Evolutionary conservation across 2,797 vertebrate genomes (phyloP).

Genomic region (Ptychobarbus kaznakovi): DNA sequence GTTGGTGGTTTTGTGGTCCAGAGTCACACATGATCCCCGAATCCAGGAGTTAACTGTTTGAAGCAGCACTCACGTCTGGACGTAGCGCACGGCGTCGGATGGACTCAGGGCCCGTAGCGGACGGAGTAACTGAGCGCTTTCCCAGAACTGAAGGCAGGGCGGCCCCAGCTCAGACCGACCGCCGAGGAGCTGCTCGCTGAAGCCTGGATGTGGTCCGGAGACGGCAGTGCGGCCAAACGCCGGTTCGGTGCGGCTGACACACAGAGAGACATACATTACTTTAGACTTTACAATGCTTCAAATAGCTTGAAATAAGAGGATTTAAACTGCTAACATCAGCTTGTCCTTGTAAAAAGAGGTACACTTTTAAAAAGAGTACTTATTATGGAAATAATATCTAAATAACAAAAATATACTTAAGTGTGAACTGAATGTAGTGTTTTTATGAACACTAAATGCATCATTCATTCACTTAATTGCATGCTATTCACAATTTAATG

Average conservation of each 20-base stretch:
- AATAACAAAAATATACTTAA: too few relatives aligned
- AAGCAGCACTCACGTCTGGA: slow-evolving; percentile 86
- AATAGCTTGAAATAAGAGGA: neutral
- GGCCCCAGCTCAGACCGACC: slow-evolving; percentile 89
- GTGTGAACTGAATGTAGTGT: neutral
- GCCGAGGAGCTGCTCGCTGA: slow-evolving; percentile 85
- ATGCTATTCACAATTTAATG: neutral
- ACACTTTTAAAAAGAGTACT: neutral
- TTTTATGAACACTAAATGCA: neutral
- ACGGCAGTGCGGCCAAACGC: slow-evolving; percentile 84
- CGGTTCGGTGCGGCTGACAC: slow-evolving; percentile 88
- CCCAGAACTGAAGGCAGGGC: slow-evolving; percentile 86
- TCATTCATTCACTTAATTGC: neutral
- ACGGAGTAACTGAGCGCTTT: slow-evolving; percentile 90
- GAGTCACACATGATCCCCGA: neutral
- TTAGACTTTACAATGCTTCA: neutral
- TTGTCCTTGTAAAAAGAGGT: neutral
- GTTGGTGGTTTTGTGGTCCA: too few relatives aligned
- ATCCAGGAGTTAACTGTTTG: neutral
- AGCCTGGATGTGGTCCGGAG: slow-evolving; percentile 90
- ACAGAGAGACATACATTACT: slow-evolving; percentile 10
- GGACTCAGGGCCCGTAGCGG: slow-evolving; percentile 91
- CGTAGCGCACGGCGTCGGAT: slow-evolving; percentile 90
- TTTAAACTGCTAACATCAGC: neutral
- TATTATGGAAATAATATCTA: neutral